Evolutionary conservation across 2,888 invertebrate genomes (phyloP), one percentile per base, ranked within the genome.

Genomic region (Craniophora ligustri): DNA sequence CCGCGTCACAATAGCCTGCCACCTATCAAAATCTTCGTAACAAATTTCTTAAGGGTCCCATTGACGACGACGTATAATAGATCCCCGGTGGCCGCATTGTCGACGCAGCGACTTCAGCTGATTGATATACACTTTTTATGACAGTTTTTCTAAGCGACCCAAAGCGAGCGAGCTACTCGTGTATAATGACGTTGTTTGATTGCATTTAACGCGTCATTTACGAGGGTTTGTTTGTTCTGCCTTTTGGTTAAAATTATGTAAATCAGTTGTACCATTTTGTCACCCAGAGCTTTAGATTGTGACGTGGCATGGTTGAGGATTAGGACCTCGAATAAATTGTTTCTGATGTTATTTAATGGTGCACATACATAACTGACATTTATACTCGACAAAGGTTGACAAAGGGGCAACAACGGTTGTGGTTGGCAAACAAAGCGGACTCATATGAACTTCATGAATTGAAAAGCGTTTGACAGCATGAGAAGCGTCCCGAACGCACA

Each of bases 171-270:
- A 79, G 83, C 87, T 83, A 82, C 86, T 86, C 84, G 79, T 73
- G 73, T 82, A 86, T 88, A 88, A 90, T 89, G 75, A 88, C 81
- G 86, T 85, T 83, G 87, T 90, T 87, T 86, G 85, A 86, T 82
- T 81, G 78, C 84, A 84, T 89, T 91, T 89, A 90, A 88, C 86
- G 85, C 85, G 86, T 82, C 89, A 87, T 89, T 89, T 88, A 84
- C 72, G 82, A 84, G 85, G 88, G 88, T 86, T 82, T 88, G 84
- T 88, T 87, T 87, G 86, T 84, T 87, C 77, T 83, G 77, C 67
- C 35, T 81, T 83, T 78, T 73, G 72, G 67, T 75, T 75, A 59
- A 84, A 87, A 89, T 89, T 89, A 90, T 89, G 88, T 79, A 81
- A 88, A 89, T 87, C 75, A 67, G 67, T 65, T 57, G 72, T 76